Base-by-base conservation (phyloP, 2,888 invertebrate genomes). In the Tinea trinotella region DNA sequence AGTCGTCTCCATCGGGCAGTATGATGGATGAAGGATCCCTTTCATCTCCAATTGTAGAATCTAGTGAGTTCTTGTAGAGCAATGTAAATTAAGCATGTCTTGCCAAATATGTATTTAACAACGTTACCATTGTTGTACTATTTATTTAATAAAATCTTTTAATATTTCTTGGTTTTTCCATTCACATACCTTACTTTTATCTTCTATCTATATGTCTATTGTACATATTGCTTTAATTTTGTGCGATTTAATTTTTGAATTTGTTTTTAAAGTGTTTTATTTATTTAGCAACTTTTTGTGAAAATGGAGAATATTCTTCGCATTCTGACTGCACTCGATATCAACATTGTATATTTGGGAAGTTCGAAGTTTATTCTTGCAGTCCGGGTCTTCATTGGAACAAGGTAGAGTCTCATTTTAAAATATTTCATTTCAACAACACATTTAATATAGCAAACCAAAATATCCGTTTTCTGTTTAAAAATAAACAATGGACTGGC, bases 281-380 rank as follows among this genome's bases (percentile, higher is more conserved):
- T n/a, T 46, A 48, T 19, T n/a, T 50, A 24, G 5, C 86, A 65
- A 88, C 87, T 48, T 71, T 64, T 57, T 73, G 93, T 66, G 83
- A 88, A 57, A 90, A 88, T 52, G 91, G 91, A n/a, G 75, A 87
- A 56, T 92, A 90, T 62, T 88, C 91, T 0, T 73, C 88, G 0
- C 84, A 90, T 60, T 90, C 91, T 0, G 88, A 94, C 64, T 95
- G 95, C 65, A 84, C 85, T 0, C 89, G 91, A 54, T 95, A 94
- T 67, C 84, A 91, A 57, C 90, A 92, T 58, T 96, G 96, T 62
- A 78, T 94, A 13, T 94, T 94, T 89, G 93, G 93, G 24, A 90
- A 91, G 63, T 91, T 90, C 56, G 90, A 93, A 67, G 87, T 89
- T 13, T 91, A 90, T 62, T 78, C 89, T 10, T 96, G 95, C 70